Evolutionary conservation across 2,797 vertebrate genomes (phyloP).

Genomic region (Aeoliscus strigatus): DNA sequence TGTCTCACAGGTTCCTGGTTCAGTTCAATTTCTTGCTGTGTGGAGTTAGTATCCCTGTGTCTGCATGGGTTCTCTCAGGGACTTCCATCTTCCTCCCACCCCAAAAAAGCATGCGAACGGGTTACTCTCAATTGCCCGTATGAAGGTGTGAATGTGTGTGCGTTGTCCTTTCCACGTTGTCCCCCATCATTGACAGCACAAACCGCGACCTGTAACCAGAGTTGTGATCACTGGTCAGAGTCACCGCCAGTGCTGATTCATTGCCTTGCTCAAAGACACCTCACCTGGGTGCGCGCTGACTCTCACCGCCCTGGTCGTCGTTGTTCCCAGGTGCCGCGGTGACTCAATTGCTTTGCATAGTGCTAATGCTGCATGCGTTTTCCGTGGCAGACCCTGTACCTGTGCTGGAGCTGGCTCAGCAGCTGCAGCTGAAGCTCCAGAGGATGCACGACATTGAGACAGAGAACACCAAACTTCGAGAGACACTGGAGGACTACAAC

Average conservation of each 20-base stretch:
- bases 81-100: no score
- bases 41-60: no score
- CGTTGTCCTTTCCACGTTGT: no score
- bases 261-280: slow-evolving; percentile 71
- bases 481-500: slow-evolving; percentile 98
- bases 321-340: slow-evolving; percentile 56
- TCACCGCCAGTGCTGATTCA: slow-evolving; percentile 59
- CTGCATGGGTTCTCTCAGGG: no score
- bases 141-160: no score
- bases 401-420: slow-evolving; percentile 92
- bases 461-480: slow-evolving; percentile 97
- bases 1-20: no score
- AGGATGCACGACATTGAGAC: slow-evolving; percentile 97
- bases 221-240: slow-evolving; percentile 49
- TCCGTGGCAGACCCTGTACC: slow-evolving; percentile 86
- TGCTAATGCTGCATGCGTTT: slow-evolving; percentile 54
- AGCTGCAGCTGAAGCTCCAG: slow-evolving; percentile 97
- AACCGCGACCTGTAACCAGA: no score
- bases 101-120: no score
- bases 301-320: slow-evolving; percentile 53
- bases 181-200: no score
- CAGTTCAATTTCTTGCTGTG: no score
- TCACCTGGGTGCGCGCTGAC: slow-evolving; percentile 36
- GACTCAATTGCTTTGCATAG: slow-evolving; percentile 52
- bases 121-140: no score